A percentile compares a stretch with the other conserved stretches of the same genome.
These are phyloP conservation scores for Taenioides sp. DNA, from an alignment of 2,797 vertebrate species.

Conservation along the genomic window DNA sequence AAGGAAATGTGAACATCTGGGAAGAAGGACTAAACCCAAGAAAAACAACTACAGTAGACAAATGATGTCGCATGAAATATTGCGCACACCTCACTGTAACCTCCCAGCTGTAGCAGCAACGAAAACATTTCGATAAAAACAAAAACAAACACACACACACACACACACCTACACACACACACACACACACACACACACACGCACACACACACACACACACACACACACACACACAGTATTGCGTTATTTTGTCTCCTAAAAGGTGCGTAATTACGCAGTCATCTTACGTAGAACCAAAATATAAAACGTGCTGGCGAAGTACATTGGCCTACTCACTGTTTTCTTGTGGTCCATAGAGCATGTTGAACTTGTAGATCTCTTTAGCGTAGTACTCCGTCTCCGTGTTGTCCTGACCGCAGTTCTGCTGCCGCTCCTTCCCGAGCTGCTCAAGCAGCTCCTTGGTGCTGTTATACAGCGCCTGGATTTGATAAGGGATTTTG, in stretches of 20 bases:
- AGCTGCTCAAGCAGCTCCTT: conserved; percentile 89
- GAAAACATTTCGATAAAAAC: neutral
- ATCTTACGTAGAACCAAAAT: neutral
- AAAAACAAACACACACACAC: neutral
- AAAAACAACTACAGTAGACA: conserved; percentile 32
- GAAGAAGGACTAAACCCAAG: conserved; percentile 59
- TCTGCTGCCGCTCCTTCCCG: conserved; percentile 77
- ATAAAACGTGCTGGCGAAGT: neutral
- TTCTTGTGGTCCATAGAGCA: conserved; percentile 84
- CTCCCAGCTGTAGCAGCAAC: neutral
- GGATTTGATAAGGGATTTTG: conserved; percentile 86
- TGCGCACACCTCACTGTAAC: conserved; percentile 24
- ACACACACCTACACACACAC: neutral
- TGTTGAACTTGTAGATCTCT: conserved; percentile 91
- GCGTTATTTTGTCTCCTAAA: neutral
- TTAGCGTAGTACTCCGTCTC: conserved; percentile 93
- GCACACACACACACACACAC: neutral
- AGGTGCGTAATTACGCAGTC: conserved; percentile 61
- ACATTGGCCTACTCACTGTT: conserved; percentile 81
- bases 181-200: neutral
- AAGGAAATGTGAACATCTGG: conserved; percentile 74
- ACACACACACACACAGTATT: neutral
- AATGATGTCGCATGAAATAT: conserved; percentile 50
- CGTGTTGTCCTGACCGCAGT: conserved; percentile 86
- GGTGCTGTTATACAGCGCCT: conserved; percentile 92